phyloP scores from a whole-genome alignment of 2,113 vertebrate genomes.

The Ptilorrhoa leucosticta region DNA sequence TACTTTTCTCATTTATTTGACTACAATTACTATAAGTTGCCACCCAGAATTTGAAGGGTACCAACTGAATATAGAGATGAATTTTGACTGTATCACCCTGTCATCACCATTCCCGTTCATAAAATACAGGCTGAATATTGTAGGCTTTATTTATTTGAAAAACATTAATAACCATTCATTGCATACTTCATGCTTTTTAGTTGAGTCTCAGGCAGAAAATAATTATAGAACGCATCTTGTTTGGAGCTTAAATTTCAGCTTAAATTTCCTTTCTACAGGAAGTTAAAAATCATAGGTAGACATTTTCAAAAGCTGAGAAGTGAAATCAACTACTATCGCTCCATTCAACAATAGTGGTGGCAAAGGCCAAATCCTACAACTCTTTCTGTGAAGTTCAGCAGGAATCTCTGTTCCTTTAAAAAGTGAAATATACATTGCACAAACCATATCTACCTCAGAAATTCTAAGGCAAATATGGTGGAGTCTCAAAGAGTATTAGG shows the following conservation, averaged over 20 bases:
- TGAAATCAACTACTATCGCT: background rate
- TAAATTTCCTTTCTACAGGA: background rate
- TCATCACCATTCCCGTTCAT: background rate
- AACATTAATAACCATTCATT: background rate
- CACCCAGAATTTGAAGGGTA: background rate
- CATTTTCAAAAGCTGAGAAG: background rate
- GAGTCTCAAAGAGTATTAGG: background rate
- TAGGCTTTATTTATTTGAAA: background rate
- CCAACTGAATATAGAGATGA: background rate
- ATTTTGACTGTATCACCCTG: background rate
- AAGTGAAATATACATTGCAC: background rate
- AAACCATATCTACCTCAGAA: background rate
- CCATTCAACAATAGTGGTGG: background rate
- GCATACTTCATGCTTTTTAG: background rate
- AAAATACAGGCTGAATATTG: background rate
- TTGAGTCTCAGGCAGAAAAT: background rate
- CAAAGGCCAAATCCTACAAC: background rate
- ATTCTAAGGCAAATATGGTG: background rate
- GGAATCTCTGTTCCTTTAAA: background rate
- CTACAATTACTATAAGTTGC: background rate
- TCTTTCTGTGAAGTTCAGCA: background rate
- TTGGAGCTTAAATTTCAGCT: background rate
- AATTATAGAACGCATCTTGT: background rate
- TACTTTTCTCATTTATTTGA: constrained; percentile 11
- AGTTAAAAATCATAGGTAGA: background rate